These are phyloP conservation scores for Sus cebifrons DNA, from an alignment of 2,797 vertebrate species.

Conservation along the genomic window DNA sequence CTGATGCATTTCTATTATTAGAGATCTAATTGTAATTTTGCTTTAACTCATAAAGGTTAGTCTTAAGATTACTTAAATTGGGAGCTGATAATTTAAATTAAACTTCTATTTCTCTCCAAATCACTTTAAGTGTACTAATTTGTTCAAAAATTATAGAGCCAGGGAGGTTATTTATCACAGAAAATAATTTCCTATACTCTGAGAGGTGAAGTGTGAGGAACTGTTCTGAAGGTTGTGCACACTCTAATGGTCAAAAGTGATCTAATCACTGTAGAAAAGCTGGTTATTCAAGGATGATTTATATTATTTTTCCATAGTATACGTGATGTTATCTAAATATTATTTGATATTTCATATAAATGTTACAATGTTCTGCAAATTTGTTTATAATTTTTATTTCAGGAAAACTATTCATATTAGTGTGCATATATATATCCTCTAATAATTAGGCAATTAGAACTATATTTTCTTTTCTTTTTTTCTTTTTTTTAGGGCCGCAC, in stretches of 20 bases:
- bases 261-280: neutral
- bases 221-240: neutral
- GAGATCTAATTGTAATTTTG: neutral
- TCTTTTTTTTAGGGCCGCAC: no score
- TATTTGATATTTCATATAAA: neutral
- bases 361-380: neutral
- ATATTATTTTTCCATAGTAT: neutral
- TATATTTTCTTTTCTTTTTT: neutral
- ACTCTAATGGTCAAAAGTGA: neutral
- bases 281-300: neutral
- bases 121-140: neutral
- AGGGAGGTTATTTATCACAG: neutral
- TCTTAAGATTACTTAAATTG: neutral
- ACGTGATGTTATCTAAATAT: neutral
- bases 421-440: neutral
- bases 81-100: neutral
- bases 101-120: neutral
- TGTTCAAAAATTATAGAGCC: neutral
- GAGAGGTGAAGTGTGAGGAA: neutral
- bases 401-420: neutral
- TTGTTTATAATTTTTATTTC: constrained; percentile 19
- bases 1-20: neutral
- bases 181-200: neutral
- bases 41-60: neutral
- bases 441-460: neutral